Base-by-base conservation (phyloP, 2,888 invertebrate species). In the Rhagonycha lutea region DNA sequence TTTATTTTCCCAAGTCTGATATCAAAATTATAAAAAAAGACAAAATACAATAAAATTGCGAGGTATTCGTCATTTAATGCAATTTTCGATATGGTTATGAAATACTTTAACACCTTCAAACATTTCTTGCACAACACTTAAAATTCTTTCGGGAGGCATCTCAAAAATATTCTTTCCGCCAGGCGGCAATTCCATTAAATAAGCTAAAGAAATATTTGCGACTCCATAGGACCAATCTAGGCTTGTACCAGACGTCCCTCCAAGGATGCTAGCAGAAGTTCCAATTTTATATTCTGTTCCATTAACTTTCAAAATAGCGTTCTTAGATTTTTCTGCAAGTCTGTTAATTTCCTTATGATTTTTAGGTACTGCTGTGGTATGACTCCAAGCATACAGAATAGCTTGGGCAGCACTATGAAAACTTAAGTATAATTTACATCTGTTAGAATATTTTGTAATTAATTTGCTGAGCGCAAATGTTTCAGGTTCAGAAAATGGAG, bases 381-480 rank as follows among this genome's bases (percentile, higher is more conserved):
- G 92, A 1, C 93, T 93, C 92, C 92, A 94, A 0, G 93, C 92
- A 82, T 93, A 93, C 2, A 94, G 84, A 26, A 94, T 86, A 85
- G 91, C 92, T 79, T 91, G 90, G 12, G 95, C 95, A 82, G 90
- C 95, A 14, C 95, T 93, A 84, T 96, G 96, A 78, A 95, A 88
- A 0, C 93, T 92, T 11, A 95, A 83, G 84, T 94, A 96, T 76
- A 94, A 87, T 70, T 92, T 90, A 23, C 91, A 88, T 12, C 89
- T 86, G 8, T 86, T 82, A 0, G 89, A 87, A 29, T 91, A 84
- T 1, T 89, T 85, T 1, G 89, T 81, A 62, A 94, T 84, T 75
- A 92, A 88, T 77, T 92, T 89, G 0, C 91, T 88, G 4, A 94
- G 88, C 14, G 90, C 32, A 84, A 83, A 0, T 90, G 92, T 87